These are phyloP conservation scores for Clarias macrocephalus DNA, from an alignment of 2,113 vertebrate species.

Conservation along the genomic window DNA sequence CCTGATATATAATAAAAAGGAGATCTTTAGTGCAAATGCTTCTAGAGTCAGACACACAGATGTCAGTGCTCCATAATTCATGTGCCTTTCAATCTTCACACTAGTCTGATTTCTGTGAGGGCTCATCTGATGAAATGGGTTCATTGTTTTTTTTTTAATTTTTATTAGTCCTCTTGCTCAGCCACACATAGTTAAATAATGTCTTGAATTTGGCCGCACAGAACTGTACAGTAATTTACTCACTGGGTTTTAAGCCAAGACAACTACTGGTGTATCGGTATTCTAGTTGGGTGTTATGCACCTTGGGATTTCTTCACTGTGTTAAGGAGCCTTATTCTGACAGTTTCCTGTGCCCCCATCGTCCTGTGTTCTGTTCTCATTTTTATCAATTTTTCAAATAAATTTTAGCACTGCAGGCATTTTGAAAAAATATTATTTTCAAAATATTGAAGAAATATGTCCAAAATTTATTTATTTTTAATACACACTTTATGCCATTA, in stretches of 20 bases:
- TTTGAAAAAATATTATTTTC: no score
- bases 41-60: conserved; percentile 62
- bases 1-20: conserved; percentile 69
- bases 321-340: no score
- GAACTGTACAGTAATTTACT: conserved; percentile 21
- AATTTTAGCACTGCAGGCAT: no score
- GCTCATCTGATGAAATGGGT: conserved; percentile 40
- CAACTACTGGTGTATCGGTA: not conserved
- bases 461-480: no score
- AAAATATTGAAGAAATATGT: no score
- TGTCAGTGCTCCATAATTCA: conserved; percentile 72
- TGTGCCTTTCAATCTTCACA: conserved; percentile 60
- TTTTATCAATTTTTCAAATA: no score
- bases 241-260: conserved; percentile 11
- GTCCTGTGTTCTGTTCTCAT: no score
- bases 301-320: no score
- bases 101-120: conserved; percentile 59
- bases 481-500: no score
- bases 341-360: no score
- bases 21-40: conserved; percentile 66
- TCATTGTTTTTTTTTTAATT: conserved; percentile 49
- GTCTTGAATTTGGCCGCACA: conserved; percentile 15
- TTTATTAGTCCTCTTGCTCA: conserved; percentile 28
- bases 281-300: no score
- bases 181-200: conserved; percentile 34